Base-by-base conservation (phyloP, 2,797 vertebrate species). In the Argentina silus region DNA sequence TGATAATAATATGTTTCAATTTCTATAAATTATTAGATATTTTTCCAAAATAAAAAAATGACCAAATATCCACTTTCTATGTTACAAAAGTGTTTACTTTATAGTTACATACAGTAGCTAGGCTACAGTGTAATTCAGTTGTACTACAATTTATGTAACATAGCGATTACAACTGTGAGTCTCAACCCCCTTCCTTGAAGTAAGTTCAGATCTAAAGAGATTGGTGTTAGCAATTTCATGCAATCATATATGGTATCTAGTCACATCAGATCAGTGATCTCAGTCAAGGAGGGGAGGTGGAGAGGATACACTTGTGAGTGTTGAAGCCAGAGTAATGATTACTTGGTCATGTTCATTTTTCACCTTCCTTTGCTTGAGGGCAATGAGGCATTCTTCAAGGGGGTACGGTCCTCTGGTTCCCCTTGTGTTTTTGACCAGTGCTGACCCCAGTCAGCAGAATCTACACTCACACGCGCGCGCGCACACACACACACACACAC, bases 241-340 rank as follows among this genome's bases (percentile, higher is more conserved):
- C 15, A 43, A 45, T 12, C 12, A 17, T 43, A 36, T 36, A 36
- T 4, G 4, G 27, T 36, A 36, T 36, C 27, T 15, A 45, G 15
- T 63, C 17, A 43, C 7, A n/a, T n/a, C 8, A 44, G 27, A 63
- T 63, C 57, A 60, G 11, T 60, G 21, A 55, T 55, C 6, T 15
- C 27, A 61, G 27, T 82, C 73, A 60, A 81, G 76, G 81, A 83
- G 81, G 77, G 23, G 12, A 36, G 27, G 14, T 14, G 23, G 59
- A 14, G 23, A 59, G 77, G n/a, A 66, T 78, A 23, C 57, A 36
- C 36, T 7, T 23, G 27, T 82, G 73, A 75, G 80, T 83, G 81
- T 76, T 69, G 60, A 72, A 80, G 76, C 81, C 74, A 73, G 76
- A 65, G 80, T 87, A 89, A 89, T 86, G 80, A 90, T 81, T 23